Percentiles rank a stretch among this genome's conserved stretches.
Conservation (phyloP, 1,140 invertebrate species). For the Diploscapter pachys region DNA sequence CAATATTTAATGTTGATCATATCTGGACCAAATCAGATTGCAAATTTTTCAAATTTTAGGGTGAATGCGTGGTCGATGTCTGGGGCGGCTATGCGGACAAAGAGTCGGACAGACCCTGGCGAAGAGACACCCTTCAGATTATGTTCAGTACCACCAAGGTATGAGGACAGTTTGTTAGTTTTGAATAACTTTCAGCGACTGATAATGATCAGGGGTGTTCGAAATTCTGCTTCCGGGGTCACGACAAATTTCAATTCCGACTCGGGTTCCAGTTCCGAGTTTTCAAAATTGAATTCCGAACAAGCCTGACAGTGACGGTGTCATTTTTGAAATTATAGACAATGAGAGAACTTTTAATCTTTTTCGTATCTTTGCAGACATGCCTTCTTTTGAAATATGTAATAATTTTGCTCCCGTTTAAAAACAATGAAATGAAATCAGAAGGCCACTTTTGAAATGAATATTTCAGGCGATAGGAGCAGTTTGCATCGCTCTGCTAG, state of each 20-base stretch:
- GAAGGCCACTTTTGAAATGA: not conserved
- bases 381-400: too few species aligned
- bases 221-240: too few species aligned
- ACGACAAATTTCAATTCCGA: not conserved
- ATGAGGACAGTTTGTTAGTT: not conserved
- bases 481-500: slow-evolving; percentile 53
- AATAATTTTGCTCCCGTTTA: too few species aligned
- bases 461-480: slow-evolving; percentile 47
- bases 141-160: slow-evolving; percentile 25
- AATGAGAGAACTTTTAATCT: too few species aligned
- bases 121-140: slow-evolving; percentile 17
- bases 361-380: too few species aligned
- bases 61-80: slow-evolving; percentile 36
- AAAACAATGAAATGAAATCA: too few species aligned
- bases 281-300: not conserved
- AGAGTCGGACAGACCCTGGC: slow-evolving; percentile 25
- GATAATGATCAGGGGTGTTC: too few species aligned
- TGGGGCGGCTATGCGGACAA: slow-evolving; percentile 32
- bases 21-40: too few species aligned
- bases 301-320: not conserved
- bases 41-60: slow-evolving; percentile 16
- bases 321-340: not conserved
- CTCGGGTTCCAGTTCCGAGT: not conserved
- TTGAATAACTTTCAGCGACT: not conserved
- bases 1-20: too few species aligned